Percentiles rank a stretch among this genome's conserved stretches.
phyloP scores from a whole-genome alignment of 35 echinoderm and acorn worm species.

The Ophiothrix spiculata region DNA sequence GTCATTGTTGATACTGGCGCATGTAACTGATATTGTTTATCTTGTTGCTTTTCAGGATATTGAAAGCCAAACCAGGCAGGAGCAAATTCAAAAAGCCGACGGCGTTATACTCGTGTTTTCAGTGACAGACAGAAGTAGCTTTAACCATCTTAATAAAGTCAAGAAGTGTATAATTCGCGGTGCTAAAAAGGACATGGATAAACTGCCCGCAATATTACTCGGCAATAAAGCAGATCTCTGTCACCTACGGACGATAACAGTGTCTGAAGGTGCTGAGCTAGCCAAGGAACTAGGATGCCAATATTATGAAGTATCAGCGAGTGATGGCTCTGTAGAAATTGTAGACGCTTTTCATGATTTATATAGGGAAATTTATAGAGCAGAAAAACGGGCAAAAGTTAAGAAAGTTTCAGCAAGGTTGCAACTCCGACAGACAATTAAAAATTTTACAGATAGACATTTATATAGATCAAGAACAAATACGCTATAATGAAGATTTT shows the following conservation, averaged over 20 bases:
- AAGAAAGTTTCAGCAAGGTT: slow-evolving; percentile 82
- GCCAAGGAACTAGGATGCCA: slow-evolving; percentile 79
- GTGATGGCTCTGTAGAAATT: slow-evolving; percentile 57
- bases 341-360: slow-evolving; percentile 80
- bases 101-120: slow-evolving; percentile 82
- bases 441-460: slow-evolving; percentile 94
- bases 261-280: slow-evolving; percentile 69
- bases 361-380: slow-evolving; percentile 75
- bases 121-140: slow-evolving; percentile 63
- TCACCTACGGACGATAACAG: slow-evolving; percentile 58
- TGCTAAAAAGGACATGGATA: slow-evolving; percentile 45
- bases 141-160: slow-evolving; percentile 55
- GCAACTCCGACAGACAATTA: slow-evolving; percentile 84
- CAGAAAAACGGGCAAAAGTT: slow-evolving; percentile 75
- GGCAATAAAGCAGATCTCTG: slow-evolving; percentile 88
- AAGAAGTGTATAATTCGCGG: slow-evolving; percentile 19
- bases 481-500: slow-evolving; percentile 59
- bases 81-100: slow-evolving; percentile 66
- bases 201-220: slow-evolving; percentile 51
- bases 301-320: slow-evolving; percentile 79
- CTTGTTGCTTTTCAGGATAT: slow-evolving; percentile 40
- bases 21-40: too few relatives aligned
- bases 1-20: too few relatives aligned
- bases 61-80: slow-evolving; percentile 51
- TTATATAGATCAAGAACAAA: slow-evolving; percentile 86